Percentiles rank a stretch among this genome's conserved stretches.
These are phyloP conservation scores for Bujurquina vittata DNA, from an alignment of 2,113 vertebrate genomes.

Conservation along the genomic window DNA sequence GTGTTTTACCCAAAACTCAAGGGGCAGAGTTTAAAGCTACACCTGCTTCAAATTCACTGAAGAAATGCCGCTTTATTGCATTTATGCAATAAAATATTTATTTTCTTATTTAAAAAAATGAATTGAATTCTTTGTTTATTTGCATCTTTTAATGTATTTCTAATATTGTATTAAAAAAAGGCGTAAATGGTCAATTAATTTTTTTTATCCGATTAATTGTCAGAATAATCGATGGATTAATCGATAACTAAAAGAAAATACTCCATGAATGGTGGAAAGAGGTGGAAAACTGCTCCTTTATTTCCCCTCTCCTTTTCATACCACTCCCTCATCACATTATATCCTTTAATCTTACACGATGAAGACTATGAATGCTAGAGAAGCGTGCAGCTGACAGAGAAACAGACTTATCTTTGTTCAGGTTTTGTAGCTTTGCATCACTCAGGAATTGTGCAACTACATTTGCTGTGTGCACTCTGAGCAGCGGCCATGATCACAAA, in stretches of 20 bases:
- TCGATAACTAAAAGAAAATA: not conserved
- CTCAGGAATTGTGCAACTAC: not conserved
- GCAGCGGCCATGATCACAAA: not conserved
- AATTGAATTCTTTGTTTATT: too few relatives aligned
- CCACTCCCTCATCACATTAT: not conserved
- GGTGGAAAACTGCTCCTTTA: not conserved
- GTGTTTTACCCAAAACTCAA: too few relatives aligned
- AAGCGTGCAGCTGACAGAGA: not conserved
- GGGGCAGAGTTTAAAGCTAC: too few relatives aligned
- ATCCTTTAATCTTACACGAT: not conserved
- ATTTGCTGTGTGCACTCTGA: not conserved
- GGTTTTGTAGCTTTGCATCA: not conserved
- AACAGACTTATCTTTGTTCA: not conserved
- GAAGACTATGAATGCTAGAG: not conserved
- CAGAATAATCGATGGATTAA: too few relatives aligned
- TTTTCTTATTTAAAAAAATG: too few relatives aligned
- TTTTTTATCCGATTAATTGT: too few relatives aligned
- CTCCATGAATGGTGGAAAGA: rapidly evolving
- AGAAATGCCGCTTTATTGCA: too few relatives aligned
- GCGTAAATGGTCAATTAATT: too few relatives aligned
- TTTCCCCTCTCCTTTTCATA: not conserved
- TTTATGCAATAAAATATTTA: too few relatives aligned
- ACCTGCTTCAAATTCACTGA: too few relatives aligned
- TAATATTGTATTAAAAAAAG: too few relatives aligned
- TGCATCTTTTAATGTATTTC: too few relatives aligned